A percentile compares a stretch with the other conserved stretches of the same genome.
Conservation (phyloP, 2,797 vertebrate species). For the Manis crassicaudata region DNA sequence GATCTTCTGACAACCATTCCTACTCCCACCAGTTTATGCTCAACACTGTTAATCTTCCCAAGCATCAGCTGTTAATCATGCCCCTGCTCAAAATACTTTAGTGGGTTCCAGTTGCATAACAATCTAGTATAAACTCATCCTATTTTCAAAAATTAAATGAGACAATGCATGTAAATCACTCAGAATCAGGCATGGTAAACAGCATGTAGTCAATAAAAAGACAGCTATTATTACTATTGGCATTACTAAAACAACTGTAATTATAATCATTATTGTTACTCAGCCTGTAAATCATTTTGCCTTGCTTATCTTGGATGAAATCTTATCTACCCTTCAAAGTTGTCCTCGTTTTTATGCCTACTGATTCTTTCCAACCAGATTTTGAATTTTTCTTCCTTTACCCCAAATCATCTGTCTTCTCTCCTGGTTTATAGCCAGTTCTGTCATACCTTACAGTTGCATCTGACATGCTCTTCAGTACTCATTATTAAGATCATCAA, state of each 20-base stretch:
- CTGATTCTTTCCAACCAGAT: not conserved
- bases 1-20: not conserved
- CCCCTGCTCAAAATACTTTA: not conserved
- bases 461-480: not conserved
- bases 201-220: not conserved
- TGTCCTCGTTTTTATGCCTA: not conserved
- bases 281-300: constrained; percentile 29
- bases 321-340: constrained; percentile 4
- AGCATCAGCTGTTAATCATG: not conserved
- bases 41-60: not conserved
- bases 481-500: not conserved
- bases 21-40: not conserved
- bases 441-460: not conserved
- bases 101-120: not conserved
- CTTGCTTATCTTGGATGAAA: constrained; percentile 7
- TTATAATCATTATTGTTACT: not conserved
- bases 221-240: not conserved
- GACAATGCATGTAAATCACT: not conserved
- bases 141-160: not conserved
- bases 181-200: not conserved
- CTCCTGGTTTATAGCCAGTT: not conserved
- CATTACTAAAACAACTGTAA: not conserved
- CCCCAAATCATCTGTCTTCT: not conserved
- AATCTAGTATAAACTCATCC: not conserved
- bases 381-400: not conserved